These are phyloP conservation scores for Silurus aristotelis DNA, from an alignment of 2,797 vertebrate genomes.

Conservation along the genomic window DNA sequence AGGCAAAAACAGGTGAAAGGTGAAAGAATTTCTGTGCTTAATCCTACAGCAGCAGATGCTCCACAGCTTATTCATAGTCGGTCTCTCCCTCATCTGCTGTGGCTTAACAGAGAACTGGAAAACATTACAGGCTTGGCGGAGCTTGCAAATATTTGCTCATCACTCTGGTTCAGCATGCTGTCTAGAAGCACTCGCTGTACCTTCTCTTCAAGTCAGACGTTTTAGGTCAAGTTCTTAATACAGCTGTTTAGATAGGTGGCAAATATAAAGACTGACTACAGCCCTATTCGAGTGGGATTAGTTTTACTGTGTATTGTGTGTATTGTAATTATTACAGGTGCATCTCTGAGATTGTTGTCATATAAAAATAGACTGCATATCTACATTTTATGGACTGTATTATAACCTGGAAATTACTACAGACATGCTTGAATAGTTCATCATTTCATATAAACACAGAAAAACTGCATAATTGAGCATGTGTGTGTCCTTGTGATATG, in stretches of 20 bases:
- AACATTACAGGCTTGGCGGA: conserved; percentile 1
- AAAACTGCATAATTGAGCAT: too few species aligned
- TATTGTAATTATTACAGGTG: not conserved
- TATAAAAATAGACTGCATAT: not conserved
- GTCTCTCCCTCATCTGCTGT: conserved; percentile 14
- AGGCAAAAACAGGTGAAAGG: not conserved
- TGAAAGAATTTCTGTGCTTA: not conserved
- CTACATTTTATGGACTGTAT: not conserved
- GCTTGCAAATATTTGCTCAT: conserved; percentile 24
- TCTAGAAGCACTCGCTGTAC: not conserved
- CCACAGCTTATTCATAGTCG: not conserved
- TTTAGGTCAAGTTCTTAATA: not conserved
- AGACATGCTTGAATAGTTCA: not conserved
- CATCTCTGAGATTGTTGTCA: not conserved
- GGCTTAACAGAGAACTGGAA: conserved; percentile 10
- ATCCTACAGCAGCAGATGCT: not conserved
- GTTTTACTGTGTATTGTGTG: not conserved
- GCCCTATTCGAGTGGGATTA: not conserved
- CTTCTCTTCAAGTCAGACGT: not conserved
- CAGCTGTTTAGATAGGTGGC: not conserved
- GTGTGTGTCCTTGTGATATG: too few species aligned
- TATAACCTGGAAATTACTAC: not conserved
- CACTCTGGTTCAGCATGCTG: not conserved
- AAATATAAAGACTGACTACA: too few species aligned
- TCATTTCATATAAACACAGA: not conserved